Percentiles rank a stretch among this genome's conserved stretches.
phyloP scores from a whole-genome alignment of 2,888 invertebrate species.

The Leptopterna dolabrata region DNA sequence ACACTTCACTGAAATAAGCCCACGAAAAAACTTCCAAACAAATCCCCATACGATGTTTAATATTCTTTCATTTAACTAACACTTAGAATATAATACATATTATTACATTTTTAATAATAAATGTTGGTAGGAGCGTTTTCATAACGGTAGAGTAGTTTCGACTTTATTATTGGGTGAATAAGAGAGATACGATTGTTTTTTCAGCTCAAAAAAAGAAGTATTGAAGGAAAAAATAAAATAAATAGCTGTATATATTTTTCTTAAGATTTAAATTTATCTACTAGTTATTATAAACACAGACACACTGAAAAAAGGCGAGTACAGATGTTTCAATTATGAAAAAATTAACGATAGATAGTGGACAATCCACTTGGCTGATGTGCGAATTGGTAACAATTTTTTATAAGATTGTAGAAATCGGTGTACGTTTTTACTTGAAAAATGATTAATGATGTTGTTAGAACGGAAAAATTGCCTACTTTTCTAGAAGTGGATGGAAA shows the following conservation, averaged over 20 bases:
- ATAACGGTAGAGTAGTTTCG: background rate
- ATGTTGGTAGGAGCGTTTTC: background rate
- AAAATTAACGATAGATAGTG: background rate
- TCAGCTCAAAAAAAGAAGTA: slow-evolving; percentile 43
- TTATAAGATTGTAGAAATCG: background rate
- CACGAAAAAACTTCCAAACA: background rate
- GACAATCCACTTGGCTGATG: background rate
- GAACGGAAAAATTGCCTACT: background rate
- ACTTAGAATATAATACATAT: background rate
- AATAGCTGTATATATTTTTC: slow-evolving; percentile 51
- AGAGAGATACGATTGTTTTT: slow-evolving; percentile 37
- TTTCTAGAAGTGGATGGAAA: background rate
- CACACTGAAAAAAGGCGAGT: slow-evolving; percentile 37
- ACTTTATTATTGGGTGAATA: slow-evolving; percentile 50
- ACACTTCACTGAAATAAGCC: background rate
- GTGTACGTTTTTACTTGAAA: background rate
- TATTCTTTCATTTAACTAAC: background rate
- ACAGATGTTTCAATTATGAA: background rate
- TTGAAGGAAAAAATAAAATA: background rate
- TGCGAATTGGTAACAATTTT: background rate
- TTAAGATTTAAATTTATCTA: slow-evolving; percentile 32
- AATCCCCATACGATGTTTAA: background rate
- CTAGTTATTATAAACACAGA: slow-evolving; percentile 36
- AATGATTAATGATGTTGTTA: background rate
- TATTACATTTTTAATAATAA: background rate